Conservation (phyloP, 2,797 vertebrate genomes). For the Amblyraja radiata region DNA sequence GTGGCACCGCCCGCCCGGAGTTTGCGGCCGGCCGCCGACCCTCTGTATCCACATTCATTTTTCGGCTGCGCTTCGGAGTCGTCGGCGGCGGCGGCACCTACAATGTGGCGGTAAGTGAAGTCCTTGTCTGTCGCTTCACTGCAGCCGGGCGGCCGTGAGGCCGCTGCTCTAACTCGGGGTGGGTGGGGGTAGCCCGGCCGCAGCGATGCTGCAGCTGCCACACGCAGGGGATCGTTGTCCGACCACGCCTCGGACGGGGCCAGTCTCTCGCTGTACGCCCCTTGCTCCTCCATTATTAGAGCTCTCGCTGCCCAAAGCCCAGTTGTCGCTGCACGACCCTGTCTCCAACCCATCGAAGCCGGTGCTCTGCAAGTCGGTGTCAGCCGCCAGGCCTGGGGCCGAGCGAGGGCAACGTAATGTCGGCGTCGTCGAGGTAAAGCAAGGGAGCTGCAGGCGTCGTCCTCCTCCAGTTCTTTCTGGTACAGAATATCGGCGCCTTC, state of each 20-base stretch:
- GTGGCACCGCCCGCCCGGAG: constrained; percentile 51
- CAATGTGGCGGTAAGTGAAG: constrained; percentile 61
- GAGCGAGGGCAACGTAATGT: constrained; percentile 40
- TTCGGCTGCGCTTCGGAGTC: no score
- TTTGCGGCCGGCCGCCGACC: no score
- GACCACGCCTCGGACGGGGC: constrained; percentile 38
- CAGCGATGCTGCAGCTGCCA: no score
- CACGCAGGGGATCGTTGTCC: neutral
- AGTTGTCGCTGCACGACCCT: constrained; percentile 43
- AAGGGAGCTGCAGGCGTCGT: constrained; percentile 62
- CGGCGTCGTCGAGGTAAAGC: constrained; percentile 61
- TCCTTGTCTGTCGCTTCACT: constrained; percentile 46
- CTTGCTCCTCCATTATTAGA: constrained; percentile 32
- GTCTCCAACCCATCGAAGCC: constrained; percentile 34
- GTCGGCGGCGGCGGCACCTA: no score
- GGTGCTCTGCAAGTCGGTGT: constrained; percentile 42
- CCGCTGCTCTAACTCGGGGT: constrained; percentile 44
- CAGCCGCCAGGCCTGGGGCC: neutral
- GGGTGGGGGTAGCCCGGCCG: no score
- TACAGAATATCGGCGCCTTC: constrained; percentile 57
- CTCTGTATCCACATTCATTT: no score
- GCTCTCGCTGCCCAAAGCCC: constrained; percentile 41
- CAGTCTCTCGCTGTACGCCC: constrained; percentile 32
- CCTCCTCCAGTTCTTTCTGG: constrained; percentile 51
- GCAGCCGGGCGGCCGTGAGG: constrained; percentile 37